Conservation (phyloP, 2,113 vertebrate species). For the Mesoclemmys tuberculata region DNA sequence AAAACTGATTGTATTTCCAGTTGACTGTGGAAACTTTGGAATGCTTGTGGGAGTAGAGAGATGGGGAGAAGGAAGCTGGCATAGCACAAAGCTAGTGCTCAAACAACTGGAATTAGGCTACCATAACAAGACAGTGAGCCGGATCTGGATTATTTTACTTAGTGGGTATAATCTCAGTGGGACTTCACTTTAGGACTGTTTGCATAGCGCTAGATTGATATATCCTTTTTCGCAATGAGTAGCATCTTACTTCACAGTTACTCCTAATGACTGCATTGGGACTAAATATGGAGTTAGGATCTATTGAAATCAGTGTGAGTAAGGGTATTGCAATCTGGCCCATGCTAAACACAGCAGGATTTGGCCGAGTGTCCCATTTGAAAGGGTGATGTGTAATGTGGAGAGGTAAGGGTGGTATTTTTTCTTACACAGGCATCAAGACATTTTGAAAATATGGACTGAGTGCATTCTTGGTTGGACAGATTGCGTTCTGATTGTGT, state of each 20-base stretch:
- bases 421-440: neutral
- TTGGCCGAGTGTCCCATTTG: neutral
- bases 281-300: neutral
- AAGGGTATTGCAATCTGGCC: neutral
- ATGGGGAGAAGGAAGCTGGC: neutral
- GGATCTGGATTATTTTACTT: neutral
- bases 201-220: neutral
- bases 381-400: neutral
- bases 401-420: neutral
- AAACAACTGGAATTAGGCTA: neutral
- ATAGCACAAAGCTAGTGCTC: neutral
- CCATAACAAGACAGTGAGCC: neutral
- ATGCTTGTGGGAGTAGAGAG: neutral
- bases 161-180: neutral
- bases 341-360: neutral
- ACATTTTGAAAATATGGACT: neutral
- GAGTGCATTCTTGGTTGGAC: neutral
- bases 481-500: neutral
- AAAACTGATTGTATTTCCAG: neutral
- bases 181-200: neutral
- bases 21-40: neutral
- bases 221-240: neutral
- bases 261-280: neutral
- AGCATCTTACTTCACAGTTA: neutral
- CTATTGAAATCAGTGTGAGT: neutral